A percentile compares a stretch with the other conserved stretches of the same genome.
Conservation (phyloP, 2,888 invertebrate genomes). For the Folsomia candida region DNA sequence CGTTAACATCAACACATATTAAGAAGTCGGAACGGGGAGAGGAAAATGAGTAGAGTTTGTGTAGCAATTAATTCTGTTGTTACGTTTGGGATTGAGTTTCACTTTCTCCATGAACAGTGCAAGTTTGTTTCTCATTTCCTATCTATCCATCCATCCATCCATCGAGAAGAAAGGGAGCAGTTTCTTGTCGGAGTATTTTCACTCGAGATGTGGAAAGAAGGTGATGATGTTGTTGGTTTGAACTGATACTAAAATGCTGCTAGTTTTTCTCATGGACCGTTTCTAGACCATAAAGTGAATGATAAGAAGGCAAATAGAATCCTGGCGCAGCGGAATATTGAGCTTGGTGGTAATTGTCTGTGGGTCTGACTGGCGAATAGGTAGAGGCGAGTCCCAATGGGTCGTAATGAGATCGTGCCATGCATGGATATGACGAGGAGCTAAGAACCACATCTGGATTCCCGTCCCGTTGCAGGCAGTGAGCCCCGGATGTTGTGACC, state of each 20-base stretch:
- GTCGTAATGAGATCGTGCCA: constrained; percentile 59
- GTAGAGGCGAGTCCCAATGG: constrained; percentile 56
- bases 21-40: too few relatives aligned
- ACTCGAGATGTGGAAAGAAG: too few relatives aligned
- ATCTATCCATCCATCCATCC: too few relatives aligned
- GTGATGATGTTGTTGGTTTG: neutral
- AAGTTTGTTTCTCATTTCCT: neutral
- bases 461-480: constrained; percentile 41
- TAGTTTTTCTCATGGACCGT: constrained; percentile 47
- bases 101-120: neutral
- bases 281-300: constrained; percentile 43
- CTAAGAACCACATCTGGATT: constrained; percentile 48
- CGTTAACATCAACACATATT: too few relatives aligned
- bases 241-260: neutral
- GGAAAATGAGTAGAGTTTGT: too few relatives aligned
- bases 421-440: constrained; percentile 58
- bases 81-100: neutral
- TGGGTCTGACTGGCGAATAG: constrained; percentile 64
- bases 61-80: too few relatives aligned
- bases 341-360: constrained; percentile 63
- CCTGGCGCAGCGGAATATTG: constrained; percentile 57
- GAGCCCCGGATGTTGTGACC: constrained; percentile 39
- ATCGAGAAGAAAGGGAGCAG: too few relatives aligned
- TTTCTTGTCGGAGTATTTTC: too few relatives aligned
- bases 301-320: constrained; percentile 48